Evolutionary conservation across 2,888 invertebrate genomes (phyloP).

Genomic region (Mermis nigrescens): DNA sequence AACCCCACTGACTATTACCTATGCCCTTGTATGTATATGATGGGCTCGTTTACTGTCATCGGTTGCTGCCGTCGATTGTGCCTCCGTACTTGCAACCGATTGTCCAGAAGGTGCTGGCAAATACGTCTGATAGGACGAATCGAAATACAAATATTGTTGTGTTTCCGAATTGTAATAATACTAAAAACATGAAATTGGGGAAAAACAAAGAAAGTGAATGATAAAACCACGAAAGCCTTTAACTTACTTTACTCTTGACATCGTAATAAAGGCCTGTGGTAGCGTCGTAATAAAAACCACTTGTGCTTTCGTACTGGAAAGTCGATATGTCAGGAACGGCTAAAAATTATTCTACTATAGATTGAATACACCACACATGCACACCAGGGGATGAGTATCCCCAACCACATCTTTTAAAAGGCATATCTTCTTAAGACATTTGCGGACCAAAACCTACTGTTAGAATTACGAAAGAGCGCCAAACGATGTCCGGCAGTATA

Average conservation of each 20-base stretch:
- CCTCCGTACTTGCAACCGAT: too few relatives aligned
- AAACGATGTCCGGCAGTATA: too few relatives aligned
- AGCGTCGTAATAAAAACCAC: slow-evolving; percentile 88
- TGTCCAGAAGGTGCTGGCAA: slow-evolving; percentile 33
- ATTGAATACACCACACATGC: too few relatives aligned
- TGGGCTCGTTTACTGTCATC: too few relatives aligned
- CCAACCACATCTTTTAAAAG: too few relatives aligned
- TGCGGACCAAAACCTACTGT: too few relatives aligned
- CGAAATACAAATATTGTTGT: slow-evolving; percentile 86
- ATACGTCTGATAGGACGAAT: slow-evolving; percentile 40
- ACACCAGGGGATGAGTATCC: too few relatives aligned
- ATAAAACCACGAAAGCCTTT: neutral
- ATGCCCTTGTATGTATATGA: too few relatives aligned
- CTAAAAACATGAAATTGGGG: slow-evolving; percentile 19
- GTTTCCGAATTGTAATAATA: slow-evolving; percentile 86
- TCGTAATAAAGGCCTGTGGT: slow-evolving; percentile 85
- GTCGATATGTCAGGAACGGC: slow-evolving; percentile 60
- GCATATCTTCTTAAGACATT: too few relatives aligned
- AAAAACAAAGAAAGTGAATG: neutral
- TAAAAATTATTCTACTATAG: too few relatives aligned
- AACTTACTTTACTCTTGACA: slow-evolving; percentile 50
- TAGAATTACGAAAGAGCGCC: too few relatives aligned
- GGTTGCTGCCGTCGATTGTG: slow-evolving; percentile 9
- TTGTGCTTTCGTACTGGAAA: slow-evolving; percentile 78
- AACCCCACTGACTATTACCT: neutral